Evolutionary conservation across 2,888 invertebrate species (phyloP), one percentile per base, ranked within the genome.

Genomic region (Torymus auratus): DNA sequence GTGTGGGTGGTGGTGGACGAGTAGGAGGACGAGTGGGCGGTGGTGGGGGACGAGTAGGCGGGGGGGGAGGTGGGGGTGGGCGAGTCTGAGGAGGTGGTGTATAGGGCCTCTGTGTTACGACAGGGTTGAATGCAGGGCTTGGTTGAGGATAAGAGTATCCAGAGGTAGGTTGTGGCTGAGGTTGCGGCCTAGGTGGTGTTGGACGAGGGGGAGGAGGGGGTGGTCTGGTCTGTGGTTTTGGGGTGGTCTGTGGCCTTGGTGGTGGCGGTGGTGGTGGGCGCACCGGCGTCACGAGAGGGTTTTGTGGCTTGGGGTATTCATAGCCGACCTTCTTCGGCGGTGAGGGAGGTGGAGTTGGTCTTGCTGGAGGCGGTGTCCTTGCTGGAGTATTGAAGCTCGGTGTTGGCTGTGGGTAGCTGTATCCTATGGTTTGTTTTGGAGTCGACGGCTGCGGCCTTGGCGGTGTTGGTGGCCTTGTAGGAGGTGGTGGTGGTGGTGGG

Each of bases 21-120:
- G 53, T 15, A 4, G 72, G 88, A 0, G 84, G 79, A 20, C 72
- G 69, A 3, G 23, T 7, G 91, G 92, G 13, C 91, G 87, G 84
- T 90, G 91, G 23, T 92, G 23, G 72, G 76, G 55, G 78, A 68
- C 60, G 72, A 13, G 81, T 12, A 15, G 23, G 50, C 60, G 60
- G 28, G 53, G 67, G 81, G 62, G 80, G 80, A 15, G 73, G 82
- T 17, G 69, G 68, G 5, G 78, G 53, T 65, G 75, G 83, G 67
- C 67, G 80, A 14, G 75, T 82, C n/a, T 20, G 69, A 71, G 65
- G 0, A 82, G 81, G 41, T 52, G 15, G n/a, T 1, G 50, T 41
- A 1, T 41, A 41, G 7, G 41, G 41, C 41, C 41, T 41, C 7
- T 41, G 41, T 17, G 67, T 73, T 70, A 0, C 83, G 7, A 10